These are phyloP conservation scores for Ypsolopha sequella DNA, from an alignment of 2,888 invertebrate genomes.

Conservation along the genomic window DNA sequence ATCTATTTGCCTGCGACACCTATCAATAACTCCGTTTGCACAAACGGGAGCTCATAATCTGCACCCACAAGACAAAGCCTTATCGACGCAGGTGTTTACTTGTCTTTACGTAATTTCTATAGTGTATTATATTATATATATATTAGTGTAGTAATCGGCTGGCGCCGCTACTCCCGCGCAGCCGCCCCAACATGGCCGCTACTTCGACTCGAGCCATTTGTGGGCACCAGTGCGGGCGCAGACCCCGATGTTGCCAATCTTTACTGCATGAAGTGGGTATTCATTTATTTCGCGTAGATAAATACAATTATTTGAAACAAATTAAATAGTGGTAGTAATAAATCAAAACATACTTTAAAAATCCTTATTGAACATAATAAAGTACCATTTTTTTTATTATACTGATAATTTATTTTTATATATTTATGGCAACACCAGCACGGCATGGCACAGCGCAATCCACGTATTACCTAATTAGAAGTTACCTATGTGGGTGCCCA, in stretches of 20 bases:
- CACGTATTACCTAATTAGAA: slow-evolving; percentile 54
- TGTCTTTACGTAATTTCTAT: background rate
- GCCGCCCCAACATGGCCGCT: slow-evolving; percentile 37
- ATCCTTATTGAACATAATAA: no score
- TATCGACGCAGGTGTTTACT: no score
- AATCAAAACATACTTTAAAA: no score
- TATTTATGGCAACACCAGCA: background rate
- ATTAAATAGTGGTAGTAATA: no score
- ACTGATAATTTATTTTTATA: background rate
- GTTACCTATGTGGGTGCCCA: slow-evolving; percentile 53
- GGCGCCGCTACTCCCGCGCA: slow-evolving; percentile 52
- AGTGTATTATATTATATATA: no score
- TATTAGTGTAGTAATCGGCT: background rate
- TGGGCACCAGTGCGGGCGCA: slow-evolving; percentile 27
- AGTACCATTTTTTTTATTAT: no score
- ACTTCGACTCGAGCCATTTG: slow-evolving; percentile 46
- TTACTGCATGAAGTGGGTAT: no score
- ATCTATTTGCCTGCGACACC: slow-evolving; percentile 10
- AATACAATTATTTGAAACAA: no score
- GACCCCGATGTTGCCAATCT: background rate
- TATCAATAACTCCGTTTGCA: slow-evolving; percentile 3
- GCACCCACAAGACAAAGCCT: background rate
- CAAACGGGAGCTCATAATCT: background rate
- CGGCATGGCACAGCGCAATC: slow-evolving; percentile 20
- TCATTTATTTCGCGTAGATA: no score